A percentile compares a stretch with the other conserved stretches of the same genome.
Evolutionary conservation across 2,797 vertebrate genomes (phyloP).

Genomic region (Gobio occitaniae): DNA sequence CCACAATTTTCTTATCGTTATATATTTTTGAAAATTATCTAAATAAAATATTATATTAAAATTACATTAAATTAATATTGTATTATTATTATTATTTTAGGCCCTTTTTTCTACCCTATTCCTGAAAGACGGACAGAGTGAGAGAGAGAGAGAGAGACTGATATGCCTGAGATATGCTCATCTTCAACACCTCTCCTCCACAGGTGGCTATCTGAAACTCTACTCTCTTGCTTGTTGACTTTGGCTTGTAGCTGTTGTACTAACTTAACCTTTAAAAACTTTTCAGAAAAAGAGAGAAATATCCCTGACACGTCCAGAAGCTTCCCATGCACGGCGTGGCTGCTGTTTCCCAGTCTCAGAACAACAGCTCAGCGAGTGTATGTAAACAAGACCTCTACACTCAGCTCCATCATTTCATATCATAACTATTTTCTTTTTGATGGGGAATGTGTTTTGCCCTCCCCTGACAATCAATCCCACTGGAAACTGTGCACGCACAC

Average conservation of each 20-base stretch:
- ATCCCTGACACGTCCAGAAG: constrained; percentile 22
- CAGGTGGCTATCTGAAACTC: constrained; percentile 21
- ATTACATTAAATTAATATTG: background rate
- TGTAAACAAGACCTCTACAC: constrained; percentile 43
- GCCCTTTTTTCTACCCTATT: background rate
- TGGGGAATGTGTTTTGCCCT: constrained; percentile 31
- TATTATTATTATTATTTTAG: background rate
- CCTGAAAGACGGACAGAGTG: background rate
- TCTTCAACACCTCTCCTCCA: constrained; percentile 28
- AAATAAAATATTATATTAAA: background rate
- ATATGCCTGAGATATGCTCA: constrained; percentile 33
- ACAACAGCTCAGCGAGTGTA: constrained; percentile 40
- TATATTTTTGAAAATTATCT: no score
- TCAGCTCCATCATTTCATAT: constrained; percentile 44
- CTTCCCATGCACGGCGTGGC: constrained; percentile 24
- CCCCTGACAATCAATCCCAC: background rate
- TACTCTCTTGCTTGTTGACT: constrained; percentile 7
- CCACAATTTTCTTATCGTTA: no score
- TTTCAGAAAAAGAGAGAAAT: constrained; percentile 4
- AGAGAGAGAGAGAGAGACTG: background rate
- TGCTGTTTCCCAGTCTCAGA: constrained; percentile 41
- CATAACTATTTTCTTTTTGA: constrained; percentile 51
- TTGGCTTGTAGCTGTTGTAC: constrained; percentile 22
- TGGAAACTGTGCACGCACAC: background rate
- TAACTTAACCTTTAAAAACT: background rate